Base-by-base conservation (phyloP, 2,113 vertebrate genomes). In the Toxostoma redivivum region DNA sequence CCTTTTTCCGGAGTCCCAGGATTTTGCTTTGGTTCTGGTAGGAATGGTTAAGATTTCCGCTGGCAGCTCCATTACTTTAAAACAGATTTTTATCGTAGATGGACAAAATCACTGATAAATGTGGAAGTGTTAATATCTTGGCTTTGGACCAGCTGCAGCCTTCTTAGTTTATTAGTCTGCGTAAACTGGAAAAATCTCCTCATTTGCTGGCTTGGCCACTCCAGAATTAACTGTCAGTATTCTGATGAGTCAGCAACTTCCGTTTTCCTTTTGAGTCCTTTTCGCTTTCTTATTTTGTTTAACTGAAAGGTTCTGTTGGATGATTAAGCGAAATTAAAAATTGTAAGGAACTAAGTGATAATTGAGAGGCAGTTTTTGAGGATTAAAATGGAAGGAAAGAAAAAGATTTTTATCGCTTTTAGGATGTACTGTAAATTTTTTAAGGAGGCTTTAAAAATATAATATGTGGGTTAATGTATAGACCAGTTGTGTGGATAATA, bases 171-270 rank as follows among this genome's bases (percentile, higher is more conserved):
- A 90, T 93, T 87, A 84, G 61, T 95, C 91, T 54, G 0, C 86
- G 62, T 93, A 95, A 98, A 97, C 96, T 97, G 97, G 97, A 96
- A 96, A 94, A 86, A 86, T 57, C 57, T 86, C 48, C 30, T 94
- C n/a, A 27, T 73, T 90, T 84, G 37, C 58, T 88, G 78, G 81
- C 90, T 81, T 95, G 69, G 71, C 92, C 83, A 54, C 47, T 86
- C 71, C 76, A 91, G 86, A 82, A 88, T 88, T 90, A 74, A 64
- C 42, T 60, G 69, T 45, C 51, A 28, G 12, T 57, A 37, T 95
- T 87, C 64, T 81, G 67, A 38, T 69, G 77, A 86, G 94, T 83
- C 86, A 42, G 57, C 67, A 67, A 79, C 57, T 88, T 62, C 42
- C 5, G 30, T 47, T 86, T 86, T 57, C 28, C 66, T 81, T 90